Conservation (phyloP, 2,113 vertebrate species). For the Cariama cristata region DNA sequence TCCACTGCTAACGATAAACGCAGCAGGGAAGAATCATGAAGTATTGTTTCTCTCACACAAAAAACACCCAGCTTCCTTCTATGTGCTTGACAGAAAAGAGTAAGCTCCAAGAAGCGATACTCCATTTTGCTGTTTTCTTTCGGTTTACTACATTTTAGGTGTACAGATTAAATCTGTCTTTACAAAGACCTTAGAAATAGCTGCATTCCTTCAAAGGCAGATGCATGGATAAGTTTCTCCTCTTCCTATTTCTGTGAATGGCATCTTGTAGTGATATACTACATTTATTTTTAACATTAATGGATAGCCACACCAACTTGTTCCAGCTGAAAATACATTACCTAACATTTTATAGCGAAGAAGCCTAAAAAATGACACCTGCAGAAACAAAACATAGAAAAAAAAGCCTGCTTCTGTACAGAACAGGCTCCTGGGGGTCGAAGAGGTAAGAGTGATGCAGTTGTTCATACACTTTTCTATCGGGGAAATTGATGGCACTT, state of each 20-base stretch:
- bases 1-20: background rate
- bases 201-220: background rate
- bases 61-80: background rate
- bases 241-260: background rate
- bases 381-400: background rate
- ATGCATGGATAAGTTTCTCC: background rate
- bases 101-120: background rate
- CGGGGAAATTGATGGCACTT: background rate
- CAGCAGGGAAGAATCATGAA: too few relatives aligned
- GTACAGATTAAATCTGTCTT: background rate
- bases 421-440: background rate
- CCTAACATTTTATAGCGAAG: background rate
- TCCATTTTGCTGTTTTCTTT: background rate
- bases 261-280: background rate
- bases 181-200: constrained; percentile 3
- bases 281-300: constrained; percentile 10
- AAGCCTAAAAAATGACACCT: background rate
- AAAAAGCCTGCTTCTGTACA: background rate
- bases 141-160: background rate
- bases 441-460: background rate
- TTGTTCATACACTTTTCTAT: background rate
- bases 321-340: background rate
- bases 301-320: background rate
- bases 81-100: background rate
- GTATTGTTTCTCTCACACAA: background rate